Percentiles rank a stretch among this genome's conserved stretches.
These are phyloP conservation scores for Crotalus tigris DNA, from an alignment of 2,113 vertebrate species.

Conservation along the genomic window DNA sequence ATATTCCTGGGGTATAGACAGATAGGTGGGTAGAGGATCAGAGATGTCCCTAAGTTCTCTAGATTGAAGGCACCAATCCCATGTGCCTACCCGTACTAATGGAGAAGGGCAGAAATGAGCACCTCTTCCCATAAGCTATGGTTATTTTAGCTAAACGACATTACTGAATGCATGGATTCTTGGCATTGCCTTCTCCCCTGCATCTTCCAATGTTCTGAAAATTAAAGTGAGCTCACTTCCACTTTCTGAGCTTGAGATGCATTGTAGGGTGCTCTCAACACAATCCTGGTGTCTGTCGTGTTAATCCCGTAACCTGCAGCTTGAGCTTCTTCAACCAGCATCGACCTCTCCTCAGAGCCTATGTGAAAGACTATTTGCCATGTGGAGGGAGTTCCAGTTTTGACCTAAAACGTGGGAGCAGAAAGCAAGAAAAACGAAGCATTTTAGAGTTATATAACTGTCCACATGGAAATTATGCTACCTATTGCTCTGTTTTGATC, in stretches of 20 bases:
- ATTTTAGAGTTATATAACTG: neutral
- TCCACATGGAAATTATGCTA: neutral
- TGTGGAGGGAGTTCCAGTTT: slow-evolving; percentile 28
- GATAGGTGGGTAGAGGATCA: neutral
- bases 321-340: slow-evolving; percentile 52
- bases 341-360: slow-evolving; percentile 35
- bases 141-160: neutral
- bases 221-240: slow-evolving; percentile 22
- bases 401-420: slow-evolving; percentile 24
- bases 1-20: neutral
- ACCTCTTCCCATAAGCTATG: neutral
- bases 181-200: neutral
- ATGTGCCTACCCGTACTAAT: neutral
- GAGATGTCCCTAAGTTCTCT: neutral
- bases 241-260: slow-evolving; percentile 37
- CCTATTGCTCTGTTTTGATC: neutral
- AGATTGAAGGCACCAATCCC: neutral
- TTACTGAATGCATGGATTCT: neutral
- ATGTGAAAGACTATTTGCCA: slow-evolving; percentile 65
- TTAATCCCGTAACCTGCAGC: slow-evolving; percentile 60
- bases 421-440: too few relatives aligned
- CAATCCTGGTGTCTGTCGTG: slow-evolving; percentile 44
- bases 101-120: neutral
- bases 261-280: slow-evolving; percentile 54
- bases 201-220: neutral